These are phyloP conservation scores for Meiosimyza decipiens DNA, from an alignment of 2,888 invertebrate genomes.

Conservation along the genomic window DNA sequence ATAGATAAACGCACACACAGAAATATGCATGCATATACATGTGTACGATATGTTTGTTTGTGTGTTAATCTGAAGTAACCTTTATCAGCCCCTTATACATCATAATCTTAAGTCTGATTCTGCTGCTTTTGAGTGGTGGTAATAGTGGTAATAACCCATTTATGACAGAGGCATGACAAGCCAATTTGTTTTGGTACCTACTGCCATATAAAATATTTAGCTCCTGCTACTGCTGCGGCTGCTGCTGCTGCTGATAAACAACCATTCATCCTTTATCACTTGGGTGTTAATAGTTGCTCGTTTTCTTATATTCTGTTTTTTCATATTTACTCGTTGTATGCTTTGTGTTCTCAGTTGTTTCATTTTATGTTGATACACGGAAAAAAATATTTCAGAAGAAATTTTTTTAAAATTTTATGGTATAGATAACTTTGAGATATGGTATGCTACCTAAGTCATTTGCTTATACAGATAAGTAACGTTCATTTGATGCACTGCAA, in stretches of 20 bases:
- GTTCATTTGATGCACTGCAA: too few relatives aligned
- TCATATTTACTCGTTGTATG: neutral
- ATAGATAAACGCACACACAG: neutral
- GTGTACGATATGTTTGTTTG: neutral
- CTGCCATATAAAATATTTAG: neutral
- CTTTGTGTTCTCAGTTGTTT: neutral
- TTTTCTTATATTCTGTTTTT: neutral
- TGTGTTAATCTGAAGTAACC: neutral
- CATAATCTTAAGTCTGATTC: conserved; percentile 20
- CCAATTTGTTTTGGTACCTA: conserved; percentile 41
- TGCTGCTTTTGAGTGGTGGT: too few relatives aligned
- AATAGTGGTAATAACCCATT: conserved; percentile 41
- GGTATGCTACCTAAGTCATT: too few relatives aligned
- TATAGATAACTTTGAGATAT: too few relatives aligned
- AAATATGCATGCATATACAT: neutral
- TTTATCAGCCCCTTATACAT: conserved; percentile 16
- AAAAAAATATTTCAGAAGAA: neutral
- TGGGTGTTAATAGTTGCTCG: conserved; percentile 14
- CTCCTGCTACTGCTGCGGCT: neutral
- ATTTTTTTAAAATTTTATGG: too few relatives aligned
- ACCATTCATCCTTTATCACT: conserved; percentile 7
- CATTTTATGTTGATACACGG: neutral
- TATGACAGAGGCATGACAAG: conserved; percentile 42
- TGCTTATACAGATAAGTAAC: too few relatives aligned
- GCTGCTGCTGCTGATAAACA: neutral